Base-by-base conservation (phyloP, 2,113 vertebrate species). In the Anseranas semipalmata region DNA sequence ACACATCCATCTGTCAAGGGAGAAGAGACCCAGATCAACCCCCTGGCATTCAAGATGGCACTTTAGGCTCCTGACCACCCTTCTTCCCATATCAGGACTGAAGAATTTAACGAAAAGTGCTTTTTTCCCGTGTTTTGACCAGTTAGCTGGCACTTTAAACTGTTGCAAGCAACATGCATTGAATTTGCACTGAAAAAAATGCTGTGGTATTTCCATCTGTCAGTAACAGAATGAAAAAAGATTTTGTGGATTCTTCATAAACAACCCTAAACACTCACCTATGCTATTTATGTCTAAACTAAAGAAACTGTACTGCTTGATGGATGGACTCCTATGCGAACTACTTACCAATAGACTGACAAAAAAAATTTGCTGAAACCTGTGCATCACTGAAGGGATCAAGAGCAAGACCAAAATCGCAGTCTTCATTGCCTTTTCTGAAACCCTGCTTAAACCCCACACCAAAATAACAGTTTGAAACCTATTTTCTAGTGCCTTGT, bases 141-240 rank as follows among this genome's bases (percentile, higher is more conserved):
- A 24, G 2, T 43, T 39, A 56, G 17, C 35, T 93, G 59, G 17
- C 10, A 65, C 33, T 60, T 88, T 6, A 89, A 28, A 46, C 4
- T 21, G 19, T 52, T 43, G 56, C 1, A 1, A 88, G 55, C 65
- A 86, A 10, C 28, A 4, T 25, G 63, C 75, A 10, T 20, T 70
- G 91, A 77, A 45, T 90, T 75, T 87, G 70, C 35, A 65, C 55
- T 74, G 67, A 93, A 91, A 95, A 95, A 84, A 79, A 63, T 9
- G 16, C 66, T 68, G 35, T 90, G 85, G 65, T 89, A 95, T 96
- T 96, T 85, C 89, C 92, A 96, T 96, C 95, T 96, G 94, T 89
- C 92, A 94, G 94, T 72, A 73, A 87, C 73, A 92, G 90, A 88
- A 92, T 95, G 85, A 81, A 93, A 80, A 89, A 93, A 84, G 92